phyloP scores from a whole-genome alignment of 1,140 invertebrate species.

The Lucilia sericata region DNA sequence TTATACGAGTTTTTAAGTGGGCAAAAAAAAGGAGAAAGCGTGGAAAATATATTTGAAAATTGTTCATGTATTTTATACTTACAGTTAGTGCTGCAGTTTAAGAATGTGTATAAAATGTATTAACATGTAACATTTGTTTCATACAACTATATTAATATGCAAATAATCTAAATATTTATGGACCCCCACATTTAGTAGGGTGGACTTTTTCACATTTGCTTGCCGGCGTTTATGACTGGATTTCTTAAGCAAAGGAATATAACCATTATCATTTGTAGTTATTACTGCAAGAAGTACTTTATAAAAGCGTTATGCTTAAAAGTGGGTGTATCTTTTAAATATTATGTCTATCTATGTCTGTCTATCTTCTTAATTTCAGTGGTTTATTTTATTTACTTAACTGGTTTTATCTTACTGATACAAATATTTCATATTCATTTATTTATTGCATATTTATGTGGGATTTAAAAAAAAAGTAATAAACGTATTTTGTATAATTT shows the following conservation, averaged over 20 bases:
- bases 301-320: neutral
- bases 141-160: slow-evolving; percentile 41
- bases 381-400: neutral
- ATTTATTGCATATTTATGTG: no score
- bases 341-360: no score
- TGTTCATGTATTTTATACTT: neutral
- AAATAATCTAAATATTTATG: slow-evolving; percentile 43
- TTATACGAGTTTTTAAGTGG: no score
- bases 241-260: no score
- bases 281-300: slow-evolving; percentile 5
- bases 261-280: slow-evolving; percentile 22
- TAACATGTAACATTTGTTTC: slow-evolving; percentile 28
- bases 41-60: neutral
- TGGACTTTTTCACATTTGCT: neutral
- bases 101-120: neutral
- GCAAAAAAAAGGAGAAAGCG: neutral
- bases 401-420: neutral
- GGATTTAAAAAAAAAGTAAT: no score
- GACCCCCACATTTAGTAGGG: neutral
- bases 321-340: no score
- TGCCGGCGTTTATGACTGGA: no score
- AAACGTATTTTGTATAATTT: no score
- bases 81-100: neutral
- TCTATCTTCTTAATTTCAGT: neutral
- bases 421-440: neutral